Evolutionary conservation across 1,140 invertebrate species (phyloP).

Genomic region (Drosophila kurseongensis): DNA sequence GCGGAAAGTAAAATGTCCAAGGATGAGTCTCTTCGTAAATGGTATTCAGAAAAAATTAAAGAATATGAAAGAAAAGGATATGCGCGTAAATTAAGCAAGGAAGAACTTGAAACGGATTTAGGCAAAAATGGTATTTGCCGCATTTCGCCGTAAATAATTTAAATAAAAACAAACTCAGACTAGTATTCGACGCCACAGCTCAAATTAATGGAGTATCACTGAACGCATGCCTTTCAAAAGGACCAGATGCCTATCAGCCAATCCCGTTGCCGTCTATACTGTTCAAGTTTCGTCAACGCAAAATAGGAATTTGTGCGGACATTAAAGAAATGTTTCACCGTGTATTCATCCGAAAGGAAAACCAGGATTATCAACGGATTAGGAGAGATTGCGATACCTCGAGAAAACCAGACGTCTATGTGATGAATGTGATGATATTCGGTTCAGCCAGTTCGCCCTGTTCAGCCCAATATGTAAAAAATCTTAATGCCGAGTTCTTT

Average conservation of each 20-base stretch:
- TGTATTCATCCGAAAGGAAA: neutral
- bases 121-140: neutral
- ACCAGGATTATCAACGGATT: neutral
- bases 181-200: neutral
- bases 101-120: neutral
- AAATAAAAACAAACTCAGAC: neutral
- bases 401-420: neutral
- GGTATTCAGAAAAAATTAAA: neutral
- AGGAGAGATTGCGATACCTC: neutral
- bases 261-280: neutral
- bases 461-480: conserved; percentile 5
- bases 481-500: neutral
- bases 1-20: neutral
- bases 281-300: neutral
- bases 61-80: conserved; percentile 1
- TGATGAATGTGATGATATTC: conserved; percentile 4
- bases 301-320: conserved; percentile 8
- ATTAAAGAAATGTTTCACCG: conserved; percentile 3
- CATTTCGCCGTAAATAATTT: neutral
- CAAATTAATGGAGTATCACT: neutral
- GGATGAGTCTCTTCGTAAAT: neutral
- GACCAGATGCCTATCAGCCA: neutral
- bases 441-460: conserved; percentile 3
- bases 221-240: neutral
- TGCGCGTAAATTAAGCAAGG: neutral